A percentile compares a stretch with the other conserved stretches of the same genome.
These are phyloP conservation scores for Mongoloraphidia duomilia DNA, from an alignment of 2,888 invertebrate genomes.

Conservation along the genomic window DNA sequence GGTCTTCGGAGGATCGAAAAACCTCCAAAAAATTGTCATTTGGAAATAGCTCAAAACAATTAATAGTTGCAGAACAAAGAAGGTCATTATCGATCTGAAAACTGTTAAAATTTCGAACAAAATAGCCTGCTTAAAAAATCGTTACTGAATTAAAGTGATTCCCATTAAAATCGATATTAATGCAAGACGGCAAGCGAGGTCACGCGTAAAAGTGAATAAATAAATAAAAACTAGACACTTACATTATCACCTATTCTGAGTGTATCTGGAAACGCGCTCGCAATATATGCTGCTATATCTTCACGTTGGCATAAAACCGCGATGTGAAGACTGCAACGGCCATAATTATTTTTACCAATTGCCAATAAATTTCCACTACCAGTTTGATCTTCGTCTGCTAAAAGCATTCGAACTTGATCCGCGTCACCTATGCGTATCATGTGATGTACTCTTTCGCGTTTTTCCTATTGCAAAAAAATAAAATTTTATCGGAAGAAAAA, in stretches of 20 bases:
- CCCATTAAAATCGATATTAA: not conserved
- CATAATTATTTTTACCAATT: slow-evolving; percentile 50
- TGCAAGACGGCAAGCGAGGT: too few species aligned
- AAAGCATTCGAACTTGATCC: slow-evolving; percentile 38
- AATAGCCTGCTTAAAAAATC: not conserved
- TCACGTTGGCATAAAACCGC: slow-evolving; percentile 74
- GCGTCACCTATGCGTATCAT: slow-evolving; percentile 53
- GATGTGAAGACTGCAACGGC: slow-evolving; percentile 70
- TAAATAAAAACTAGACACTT: slow-evolving; percentile 26
- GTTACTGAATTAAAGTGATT: not conserved
- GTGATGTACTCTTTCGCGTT: slow-evolving; percentile 61
- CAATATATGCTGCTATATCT: slow-evolving; percentile 65
- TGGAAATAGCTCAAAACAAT: too few species aligned
- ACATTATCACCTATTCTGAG: slow-evolving; percentile 75
- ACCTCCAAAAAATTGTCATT: too few species aligned
- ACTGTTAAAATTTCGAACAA: not conserved
- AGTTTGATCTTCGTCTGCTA: slow-evolving; percentile 35
- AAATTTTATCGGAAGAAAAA: too few species aligned
- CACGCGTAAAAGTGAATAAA: too few species aligned
- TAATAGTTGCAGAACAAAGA: too few species aligned
- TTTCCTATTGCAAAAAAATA: slow-evolving; percentile 40
- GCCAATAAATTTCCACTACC: slow-evolving; percentile 39
- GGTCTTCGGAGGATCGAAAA: too few species aligned
- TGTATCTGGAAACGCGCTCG: slow-evolving; percentile 55
- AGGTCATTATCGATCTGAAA: too few species aligned